Evolutionary conservation across 64 coral and sea anemone genomes (phyloP).

Genomic region (Orbicella faveolata): DNA sequence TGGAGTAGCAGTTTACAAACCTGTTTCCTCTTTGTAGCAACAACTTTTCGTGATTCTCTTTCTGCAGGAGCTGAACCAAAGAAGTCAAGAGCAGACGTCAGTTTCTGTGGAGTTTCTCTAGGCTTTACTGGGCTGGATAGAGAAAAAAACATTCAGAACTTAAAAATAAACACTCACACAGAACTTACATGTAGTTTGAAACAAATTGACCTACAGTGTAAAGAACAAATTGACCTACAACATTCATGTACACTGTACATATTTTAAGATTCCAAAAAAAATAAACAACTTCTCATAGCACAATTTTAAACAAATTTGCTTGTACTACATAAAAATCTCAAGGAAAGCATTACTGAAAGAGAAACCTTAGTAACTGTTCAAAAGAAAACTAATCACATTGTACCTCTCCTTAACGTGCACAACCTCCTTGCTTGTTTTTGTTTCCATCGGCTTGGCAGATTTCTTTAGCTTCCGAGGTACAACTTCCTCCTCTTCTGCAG

Average conservation of each 20-base stretch:
- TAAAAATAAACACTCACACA: too few relatives aligned
- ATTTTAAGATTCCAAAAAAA: too few relatives aligned
- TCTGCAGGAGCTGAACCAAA: slow-evolving; percentile 52
- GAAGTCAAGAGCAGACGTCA: slow-evolving; percentile 39
- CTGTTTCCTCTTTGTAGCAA: slow-evolving; percentile 56
- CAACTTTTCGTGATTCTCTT: slow-evolving; percentile 14
- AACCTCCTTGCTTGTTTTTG: slow-evolving; percentile 1
- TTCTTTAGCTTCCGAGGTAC: slow-evolving; percentile 34
- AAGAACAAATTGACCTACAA: too few relatives aligned
- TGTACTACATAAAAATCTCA: not conserved
- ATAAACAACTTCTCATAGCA: too few relatives aligned
- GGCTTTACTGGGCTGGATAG: not conserved
- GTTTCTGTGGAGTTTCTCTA: not conserved
- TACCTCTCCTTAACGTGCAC: slow-evolving; percentile 12
- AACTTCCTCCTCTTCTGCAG: slow-evolving; percentile 50
- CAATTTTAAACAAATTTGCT: too few relatives aligned
- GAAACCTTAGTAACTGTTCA: not conserved
- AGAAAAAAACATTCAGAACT: not conserved
- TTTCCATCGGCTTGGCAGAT: slow-evolving; percentile 23
- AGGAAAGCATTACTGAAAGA: not conserved
- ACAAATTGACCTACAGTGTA: too few relatives aligned
- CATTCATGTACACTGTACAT: too few relatives aligned
- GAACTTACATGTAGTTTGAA: too few relatives aligned
- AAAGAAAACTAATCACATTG: not conserved
- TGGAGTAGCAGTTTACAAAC: not conserved